Conservation (phyloP, 1,140 invertebrate species). For the Neodiprion pinetum region DNA sequence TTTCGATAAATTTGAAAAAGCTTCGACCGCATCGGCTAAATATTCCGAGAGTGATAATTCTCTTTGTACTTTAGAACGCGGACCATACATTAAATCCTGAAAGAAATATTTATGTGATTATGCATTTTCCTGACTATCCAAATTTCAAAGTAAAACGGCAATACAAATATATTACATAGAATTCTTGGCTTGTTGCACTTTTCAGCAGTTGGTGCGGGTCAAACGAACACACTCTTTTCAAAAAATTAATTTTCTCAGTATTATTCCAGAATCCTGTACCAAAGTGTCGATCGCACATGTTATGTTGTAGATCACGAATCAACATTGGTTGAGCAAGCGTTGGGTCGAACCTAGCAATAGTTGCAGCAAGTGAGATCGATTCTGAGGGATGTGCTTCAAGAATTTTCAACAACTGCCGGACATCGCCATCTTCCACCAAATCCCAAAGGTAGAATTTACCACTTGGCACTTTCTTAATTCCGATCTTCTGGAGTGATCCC, state of each 20-base stretch:
- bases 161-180: conserved; percentile 30
- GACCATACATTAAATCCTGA: background rate
- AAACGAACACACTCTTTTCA: conserved; percentile 48
- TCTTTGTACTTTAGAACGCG: background rate
- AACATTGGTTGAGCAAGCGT: conserved; percentile 21
- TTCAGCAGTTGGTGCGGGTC: conserved; percentile 47
- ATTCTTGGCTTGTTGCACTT: conserved; percentile 46
- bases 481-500: conserved; percentile 31
- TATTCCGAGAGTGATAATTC: background rate
- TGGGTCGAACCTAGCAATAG: conserved; percentile 32
- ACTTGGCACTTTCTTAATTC: conserved; percentile 25
- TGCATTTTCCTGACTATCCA: background rate
- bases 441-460: conserved; percentile 43
- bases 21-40: conserved; percentile 19
- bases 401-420: conserved; percentile 43
- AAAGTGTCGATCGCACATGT: conserved; percentile 42
- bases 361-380: conserved; percentile 44
- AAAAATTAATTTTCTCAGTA: conserved; percentile 37
- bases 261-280: conserved; percentile 43
- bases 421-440: conserved; percentile 42
- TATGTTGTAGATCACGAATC: conserved; percentile 36
- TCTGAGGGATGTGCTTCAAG: conserved; percentile 47
- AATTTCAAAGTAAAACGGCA: too few species aligned
- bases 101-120: background rate
- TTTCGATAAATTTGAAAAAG: conserved; percentile 25